Percentiles rank a stretch among this genome's conserved stretches.
These are phyloP conservation scores for Patagioenas fasciata DNA, from an alignment of 2,113 vertebrate genomes.

Conservation along the genomic window DNA sequence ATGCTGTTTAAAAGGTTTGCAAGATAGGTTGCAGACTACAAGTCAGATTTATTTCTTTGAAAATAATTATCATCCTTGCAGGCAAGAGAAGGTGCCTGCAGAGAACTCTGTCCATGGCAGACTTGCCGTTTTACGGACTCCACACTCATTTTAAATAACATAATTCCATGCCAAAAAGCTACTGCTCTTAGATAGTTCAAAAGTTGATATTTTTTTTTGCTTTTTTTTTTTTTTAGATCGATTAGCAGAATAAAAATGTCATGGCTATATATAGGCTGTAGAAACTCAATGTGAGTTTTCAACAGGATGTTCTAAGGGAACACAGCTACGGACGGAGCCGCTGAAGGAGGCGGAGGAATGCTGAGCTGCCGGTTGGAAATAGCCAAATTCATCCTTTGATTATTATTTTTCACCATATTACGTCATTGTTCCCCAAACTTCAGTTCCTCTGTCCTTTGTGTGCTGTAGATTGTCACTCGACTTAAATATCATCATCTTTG, in stretches of 20 bases:
- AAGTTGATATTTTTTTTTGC: not conserved
- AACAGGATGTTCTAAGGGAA: not conserved
- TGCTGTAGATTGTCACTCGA: not conserved
- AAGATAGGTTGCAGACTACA: not conserved
- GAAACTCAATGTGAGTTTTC: conserved; percentile 9
- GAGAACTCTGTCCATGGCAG: not conserved
- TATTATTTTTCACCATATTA: not conserved
- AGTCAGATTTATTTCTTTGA: conserved; percentile 22
- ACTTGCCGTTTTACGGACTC: not conserved
- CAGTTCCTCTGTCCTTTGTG: not conserved
- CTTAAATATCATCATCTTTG: not conserved
- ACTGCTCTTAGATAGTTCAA: conserved; percentile 14
- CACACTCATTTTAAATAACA: not conserved
- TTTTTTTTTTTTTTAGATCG: not conserved
- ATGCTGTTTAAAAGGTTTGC: conserved; percentile 9
- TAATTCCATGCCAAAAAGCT: not conserved
- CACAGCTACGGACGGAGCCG: not conserved
- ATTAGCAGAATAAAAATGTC: conserved; percentile 61
- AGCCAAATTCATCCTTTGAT: not conserved
- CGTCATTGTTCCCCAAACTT: not conserved
- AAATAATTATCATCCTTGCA: conserved; percentile 32
- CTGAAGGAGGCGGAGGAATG: not conserved
- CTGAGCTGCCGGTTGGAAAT: not conserved
- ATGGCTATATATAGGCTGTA: conserved; percentile 24
- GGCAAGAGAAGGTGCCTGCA: conserved; percentile 7